A percentile compares a stretch with the other conserved stretches of the same genome.
These are phyloP conservation scores for Oreohelix idahoensis DNA, from an alignment of 1,140 invertebrate species.

Conservation along the genomic window DNA sequence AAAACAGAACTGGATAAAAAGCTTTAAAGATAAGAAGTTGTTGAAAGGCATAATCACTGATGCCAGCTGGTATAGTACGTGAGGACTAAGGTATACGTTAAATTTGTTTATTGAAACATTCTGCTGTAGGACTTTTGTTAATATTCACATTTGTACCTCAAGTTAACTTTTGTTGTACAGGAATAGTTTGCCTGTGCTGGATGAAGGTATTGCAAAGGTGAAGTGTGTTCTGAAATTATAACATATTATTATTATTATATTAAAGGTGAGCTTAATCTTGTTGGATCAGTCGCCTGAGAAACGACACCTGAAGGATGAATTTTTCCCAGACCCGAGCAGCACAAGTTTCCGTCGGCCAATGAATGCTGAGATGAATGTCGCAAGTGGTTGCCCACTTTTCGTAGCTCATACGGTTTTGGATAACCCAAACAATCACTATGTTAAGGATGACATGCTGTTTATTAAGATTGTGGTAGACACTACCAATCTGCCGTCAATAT, in stretches of 20 bases:
- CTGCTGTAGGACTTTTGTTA: no score
- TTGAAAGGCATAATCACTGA: no score
- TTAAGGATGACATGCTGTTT: slow-evolving; percentile 66
- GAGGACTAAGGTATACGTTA: no score
- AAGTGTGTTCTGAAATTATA: not conserved
- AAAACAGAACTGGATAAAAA: no score
- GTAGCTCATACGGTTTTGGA: slow-evolving; percentile 54
- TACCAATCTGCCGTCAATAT: slow-evolving; percentile 3
- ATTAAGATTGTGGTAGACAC: slow-evolving; percentile 62
- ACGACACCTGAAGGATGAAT: slow-evolving; percentile 60
- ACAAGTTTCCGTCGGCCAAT: slow-evolving; percentile 59
- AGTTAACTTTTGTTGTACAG: no score
- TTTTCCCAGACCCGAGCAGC: slow-evolving; percentile 62
- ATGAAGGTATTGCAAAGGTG: not conserved
- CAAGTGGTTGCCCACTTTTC: slow-evolving; percentile 67
- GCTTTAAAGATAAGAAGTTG: no score
- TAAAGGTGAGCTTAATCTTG: slow-evolving; percentile 63
- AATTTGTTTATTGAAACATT: no score
- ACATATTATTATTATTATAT: slow-evolving; percentile 49
- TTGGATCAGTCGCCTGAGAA: slow-evolving; percentile 61
- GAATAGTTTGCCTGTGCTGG: not conserved
- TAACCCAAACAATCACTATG: slow-evolving; percentile 50
- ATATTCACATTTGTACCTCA: no score
- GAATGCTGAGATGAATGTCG: slow-evolving; percentile 66
- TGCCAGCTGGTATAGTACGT: no score